These are phyloP conservation scores for Tinamus guttatus DNA, from an alignment of 2,113 vertebrate species.

Conservation along the genomic window DNA sequence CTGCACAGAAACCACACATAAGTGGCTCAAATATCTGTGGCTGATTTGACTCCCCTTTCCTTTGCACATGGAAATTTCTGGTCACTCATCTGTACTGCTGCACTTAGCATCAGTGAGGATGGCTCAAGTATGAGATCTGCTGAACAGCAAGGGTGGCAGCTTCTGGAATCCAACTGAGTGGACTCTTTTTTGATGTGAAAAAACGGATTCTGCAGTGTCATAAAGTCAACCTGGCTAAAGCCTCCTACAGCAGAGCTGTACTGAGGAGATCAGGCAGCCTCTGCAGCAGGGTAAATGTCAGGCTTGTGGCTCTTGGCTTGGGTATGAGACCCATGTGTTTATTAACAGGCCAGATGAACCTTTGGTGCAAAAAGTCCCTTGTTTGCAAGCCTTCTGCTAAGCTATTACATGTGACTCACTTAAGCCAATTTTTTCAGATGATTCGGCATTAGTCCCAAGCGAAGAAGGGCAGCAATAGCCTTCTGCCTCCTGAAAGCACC, in stretches of 20 bases:
- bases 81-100: neutral
- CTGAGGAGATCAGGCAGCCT: rapidly evolving
- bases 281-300: neutral
- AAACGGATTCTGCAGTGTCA: neutral
- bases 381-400: neutral
- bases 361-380: neutral
- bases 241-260: rapidly evolving
- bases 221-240: rapidly evolving
- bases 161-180: neutral
- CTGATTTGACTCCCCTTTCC: neutral
- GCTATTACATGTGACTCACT: rapidly evolving
- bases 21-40: neutral
- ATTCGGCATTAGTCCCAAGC: neutral
- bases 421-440: neutral
- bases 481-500: neutral
- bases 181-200: neutral
- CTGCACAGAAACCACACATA: neutral
- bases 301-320: neutral
- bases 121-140: neutral
- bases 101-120: neutral
- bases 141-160: neutral
- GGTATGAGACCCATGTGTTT: neutral
- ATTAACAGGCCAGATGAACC: neutral
- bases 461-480: neutral
- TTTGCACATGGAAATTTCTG: neutral